These are phyloP conservation scores for Aphrophora alni DNA, from an alignment of 2,888 invertebrate species.

Conservation along the genomic window DNA sequence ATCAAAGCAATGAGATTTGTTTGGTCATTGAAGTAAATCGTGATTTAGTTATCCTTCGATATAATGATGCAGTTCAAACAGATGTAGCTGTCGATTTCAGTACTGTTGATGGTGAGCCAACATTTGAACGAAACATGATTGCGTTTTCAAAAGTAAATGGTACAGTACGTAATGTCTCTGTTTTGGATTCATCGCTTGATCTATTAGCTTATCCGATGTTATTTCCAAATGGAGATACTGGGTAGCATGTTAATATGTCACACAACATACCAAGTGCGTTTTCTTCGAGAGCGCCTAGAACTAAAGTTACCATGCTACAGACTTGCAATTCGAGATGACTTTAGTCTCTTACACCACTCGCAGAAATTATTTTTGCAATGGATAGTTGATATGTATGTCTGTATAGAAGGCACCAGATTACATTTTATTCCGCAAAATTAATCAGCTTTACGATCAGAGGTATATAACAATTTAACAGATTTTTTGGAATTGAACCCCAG, in stretches of 20 bases:
- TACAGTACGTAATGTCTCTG: conserved; percentile 12
- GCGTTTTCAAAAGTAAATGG: neutral
- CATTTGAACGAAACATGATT: neutral
- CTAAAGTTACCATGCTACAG: neutral
- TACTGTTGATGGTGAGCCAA: neutral
- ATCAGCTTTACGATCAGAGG: neutral
- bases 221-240: neutral
- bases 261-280: neutral
- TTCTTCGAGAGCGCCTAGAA: conserved; percentile 1
- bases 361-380: conserved; percentile 17
- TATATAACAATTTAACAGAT: neutral
- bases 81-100: conserved; percentile 7
- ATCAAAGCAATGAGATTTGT: neutral
- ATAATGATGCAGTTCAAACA: conserved; percentile 6
- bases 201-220: conserved; percentile 12
- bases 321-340: conserved; percentile 4
- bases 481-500: too few relatives aligned
- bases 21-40: too few relatives aligned
- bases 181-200: conserved; percentile 2
- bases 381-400: conserved; percentile 13
- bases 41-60: neutral
- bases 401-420: conserved; percentile 14
- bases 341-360: neutral
- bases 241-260: neutral
- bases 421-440: conserved; percentile 1